Evolutionary conservation across 1,140 invertebrate species (phyloP).

Genomic region (Drosophila sucinea): DNA sequence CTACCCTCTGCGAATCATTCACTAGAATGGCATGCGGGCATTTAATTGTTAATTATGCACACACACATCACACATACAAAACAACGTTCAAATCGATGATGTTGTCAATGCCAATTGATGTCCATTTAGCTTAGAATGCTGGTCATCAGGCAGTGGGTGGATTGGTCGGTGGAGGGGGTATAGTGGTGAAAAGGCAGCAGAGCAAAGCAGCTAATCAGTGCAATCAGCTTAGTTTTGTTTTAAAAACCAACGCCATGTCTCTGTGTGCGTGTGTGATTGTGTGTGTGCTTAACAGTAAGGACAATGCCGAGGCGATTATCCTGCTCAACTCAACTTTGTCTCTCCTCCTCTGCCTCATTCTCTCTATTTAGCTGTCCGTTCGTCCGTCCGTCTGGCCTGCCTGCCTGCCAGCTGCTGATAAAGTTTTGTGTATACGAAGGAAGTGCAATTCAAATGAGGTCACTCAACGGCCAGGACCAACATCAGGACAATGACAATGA

Average conservation of each 20-base stretch:
- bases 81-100: neutral
- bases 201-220: conserved; percentile 44
- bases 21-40: neutral
- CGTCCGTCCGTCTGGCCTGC: conserved; percentile 6
- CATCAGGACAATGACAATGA: conserved; percentile 10
- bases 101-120: conserved; percentile 39
- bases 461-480: conserved; percentile 33
- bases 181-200: neutral
- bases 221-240: conserved; percentile 54
- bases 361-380: neutral
- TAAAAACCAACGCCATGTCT: conserved; percentile 38
- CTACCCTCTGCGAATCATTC: too few species aligned
- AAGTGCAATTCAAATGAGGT: conserved; percentile 62
- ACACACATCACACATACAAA: conserved; percentile 2
- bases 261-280: neutral
- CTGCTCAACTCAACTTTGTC: conserved; percentile 26
- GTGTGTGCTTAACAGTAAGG: conserved; percentile 16
- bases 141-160: neutral
- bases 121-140: conserved; percentile 22
- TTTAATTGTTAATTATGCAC: conserved; percentile 25
- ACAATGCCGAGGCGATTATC: conserved; percentile 51
- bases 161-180: neutral
- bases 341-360: neutral
- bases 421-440: conserved; percentile 36
- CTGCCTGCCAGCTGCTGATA: conserved; percentile 8